Percentiles rank a stretch among this genome's conserved stretches.
Conservation (phyloP, 53 echinoderm and acorn worm genomes). For the Hippasteria phrygiana region DNA sequence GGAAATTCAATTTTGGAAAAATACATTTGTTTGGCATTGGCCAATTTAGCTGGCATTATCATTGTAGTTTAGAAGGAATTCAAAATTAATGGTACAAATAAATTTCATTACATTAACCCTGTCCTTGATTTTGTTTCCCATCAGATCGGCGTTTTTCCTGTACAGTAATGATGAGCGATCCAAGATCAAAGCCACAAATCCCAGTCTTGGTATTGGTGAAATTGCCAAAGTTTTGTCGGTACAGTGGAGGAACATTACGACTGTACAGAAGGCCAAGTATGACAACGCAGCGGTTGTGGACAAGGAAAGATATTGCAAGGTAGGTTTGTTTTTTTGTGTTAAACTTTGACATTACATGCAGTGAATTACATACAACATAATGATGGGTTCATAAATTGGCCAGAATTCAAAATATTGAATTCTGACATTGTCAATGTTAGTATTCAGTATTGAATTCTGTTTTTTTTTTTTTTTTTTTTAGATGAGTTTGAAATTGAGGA, state of each 20-base stretch:
- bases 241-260: constrained; percentile 76
- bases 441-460: no score
- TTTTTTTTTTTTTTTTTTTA: no score
- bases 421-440: no score
- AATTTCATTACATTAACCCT: no score
- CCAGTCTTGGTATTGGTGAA: constrained; percentile 85
- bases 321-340: constrained; percentile 18
- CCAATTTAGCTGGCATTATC: no score
- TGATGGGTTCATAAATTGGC: not conserved
- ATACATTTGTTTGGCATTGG: no score
- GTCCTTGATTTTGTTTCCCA: not conserved
- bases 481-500: no score
- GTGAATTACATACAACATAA: not conserved
- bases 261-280: constrained; percentile 71
- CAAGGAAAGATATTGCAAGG: constrained; percentile 89
- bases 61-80: no score
- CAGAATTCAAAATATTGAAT: no score
- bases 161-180: constrained; percentile 90
- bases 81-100: not conserved
- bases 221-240: constrained; percentile 87
- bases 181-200: constrained; percentile 76
- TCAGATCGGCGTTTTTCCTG: constrained; percentile 98
- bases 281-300: constrained; percentile 80
- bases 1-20: no score
- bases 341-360: not conserved